Evolutionary conservation across 2,113 vertebrate species (phyloP).

Genomic region (Tragelaphus strepsiceros): DNA sequence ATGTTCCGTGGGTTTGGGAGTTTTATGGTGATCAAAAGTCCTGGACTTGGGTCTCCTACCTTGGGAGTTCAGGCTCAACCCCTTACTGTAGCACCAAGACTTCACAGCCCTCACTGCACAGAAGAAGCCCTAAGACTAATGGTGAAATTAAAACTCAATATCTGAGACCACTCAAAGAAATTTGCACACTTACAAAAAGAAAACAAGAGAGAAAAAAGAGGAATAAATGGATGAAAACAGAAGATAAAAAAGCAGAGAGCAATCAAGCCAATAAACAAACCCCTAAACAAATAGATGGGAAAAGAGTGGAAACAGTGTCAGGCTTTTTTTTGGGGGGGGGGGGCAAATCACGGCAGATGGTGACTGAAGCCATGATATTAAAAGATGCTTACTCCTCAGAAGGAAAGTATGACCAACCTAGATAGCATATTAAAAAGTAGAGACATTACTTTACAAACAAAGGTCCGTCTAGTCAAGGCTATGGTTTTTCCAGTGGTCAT

Average conservation of each 20-base stretch:
- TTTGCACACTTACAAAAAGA: not conserved
- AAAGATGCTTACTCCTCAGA: not conserved
- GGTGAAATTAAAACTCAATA: not conserved
- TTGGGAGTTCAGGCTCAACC: not conserved
- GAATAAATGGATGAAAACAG: not conserved
- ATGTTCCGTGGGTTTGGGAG: not conserved
- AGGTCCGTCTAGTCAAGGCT: fast-evolving
- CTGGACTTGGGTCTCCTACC: not conserved
- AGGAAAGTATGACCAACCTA: not conserved
- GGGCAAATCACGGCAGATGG: not conserved
- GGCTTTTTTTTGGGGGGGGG: fast-evolving
- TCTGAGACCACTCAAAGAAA: not conserved
- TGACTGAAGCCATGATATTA: not conserved
- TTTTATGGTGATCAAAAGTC: not conserved
- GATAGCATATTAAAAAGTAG: not conserved
- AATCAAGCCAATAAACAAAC: not conserved
- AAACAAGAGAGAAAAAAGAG: not conserved
- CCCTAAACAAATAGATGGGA: not conserved
- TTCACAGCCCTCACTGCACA: not conserved
- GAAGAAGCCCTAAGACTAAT: not conserved
- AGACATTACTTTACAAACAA: not conserved
- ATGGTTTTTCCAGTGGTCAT: not conserved
- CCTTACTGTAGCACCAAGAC: not conserved
- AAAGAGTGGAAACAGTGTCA: not conserved
- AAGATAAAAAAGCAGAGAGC: not conserved